These are phyloP conservation scores for Marisa cornuarietis DNA, from an alignment of 1,140 invertebrate genomes.

Conservation along the genomic window DNA sequence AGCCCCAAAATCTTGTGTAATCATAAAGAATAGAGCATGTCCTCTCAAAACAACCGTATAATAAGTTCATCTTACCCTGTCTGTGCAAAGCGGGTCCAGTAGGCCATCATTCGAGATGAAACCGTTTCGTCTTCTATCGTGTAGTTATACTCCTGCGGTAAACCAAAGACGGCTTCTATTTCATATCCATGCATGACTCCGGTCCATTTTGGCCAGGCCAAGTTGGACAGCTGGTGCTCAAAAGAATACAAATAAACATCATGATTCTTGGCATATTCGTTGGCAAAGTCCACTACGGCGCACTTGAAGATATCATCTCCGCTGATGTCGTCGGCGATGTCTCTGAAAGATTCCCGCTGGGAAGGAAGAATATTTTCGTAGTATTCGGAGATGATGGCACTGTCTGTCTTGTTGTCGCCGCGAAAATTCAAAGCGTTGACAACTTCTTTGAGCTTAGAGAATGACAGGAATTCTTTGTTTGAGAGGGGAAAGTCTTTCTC, in stretches of 20 bases:
- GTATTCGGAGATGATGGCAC: conserved; percentile 29
- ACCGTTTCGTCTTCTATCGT: conserved; percentile 86
- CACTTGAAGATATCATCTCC: conserved; percentile 56
- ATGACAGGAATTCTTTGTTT: conserved; percentile 3
- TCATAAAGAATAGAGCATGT: too few species aligned
- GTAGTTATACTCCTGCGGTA: conserved; percentile 83
- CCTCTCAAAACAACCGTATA: too few species aligned
- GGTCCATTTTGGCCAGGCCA: conserved; percentile 94
- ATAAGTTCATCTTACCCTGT: conserved; percentile 79
- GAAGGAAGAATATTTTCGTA: conserved; percentile 17
- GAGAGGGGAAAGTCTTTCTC: conserved; percentile 25
- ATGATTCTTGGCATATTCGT: conserved; percentile 7
- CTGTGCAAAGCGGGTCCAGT: conserved; percentile 92
- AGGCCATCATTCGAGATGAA: conserved; percentile 88
- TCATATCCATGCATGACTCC: conserved; percentile 96
- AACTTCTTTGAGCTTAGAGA: conserved; percentile 2
- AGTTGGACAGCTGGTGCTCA: conserved; percentile 65
- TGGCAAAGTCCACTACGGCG: conserved; percentile 43
- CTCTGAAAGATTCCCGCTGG: conserved; percentile 20
- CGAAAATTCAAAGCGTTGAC: conserved; percentile 2
- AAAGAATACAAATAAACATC: conserved; percentile 52
- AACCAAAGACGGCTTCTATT: conserved; percentile 90
- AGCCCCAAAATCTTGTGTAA: too few species aligned
- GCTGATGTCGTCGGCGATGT: conserved; percentile 43
- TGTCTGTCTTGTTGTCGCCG: conserved; percentile 1